A percentile compares a stretch with the other conserved stretches of the same genome.
These are phyloP conservation scores for Harpagus bidentatus DNA, from an alignment of 2,113 vertebrate species.

Conservation along the genomic window DNA sequence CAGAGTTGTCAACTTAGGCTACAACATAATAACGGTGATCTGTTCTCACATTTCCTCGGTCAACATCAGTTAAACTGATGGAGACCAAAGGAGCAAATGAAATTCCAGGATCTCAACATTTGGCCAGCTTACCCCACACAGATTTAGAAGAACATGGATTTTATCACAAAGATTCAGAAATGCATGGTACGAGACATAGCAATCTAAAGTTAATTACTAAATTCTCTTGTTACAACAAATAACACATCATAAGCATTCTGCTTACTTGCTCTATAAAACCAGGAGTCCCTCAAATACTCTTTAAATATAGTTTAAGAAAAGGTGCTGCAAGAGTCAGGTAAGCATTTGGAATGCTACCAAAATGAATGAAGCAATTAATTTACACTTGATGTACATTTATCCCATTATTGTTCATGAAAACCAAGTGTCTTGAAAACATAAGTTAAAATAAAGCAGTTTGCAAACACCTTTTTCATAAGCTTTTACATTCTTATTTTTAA, in stretches of 20 bases:
- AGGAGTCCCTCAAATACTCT: background rate
- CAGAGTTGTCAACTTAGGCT: background rate
- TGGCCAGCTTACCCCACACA: background rate
- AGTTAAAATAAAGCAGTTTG: background rate
- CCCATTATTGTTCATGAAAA: background rate
- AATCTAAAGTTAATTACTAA: background rate
- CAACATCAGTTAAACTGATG: background rate
- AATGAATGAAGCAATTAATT: background rate
- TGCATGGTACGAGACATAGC: background rate
- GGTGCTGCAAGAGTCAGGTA: background rate
- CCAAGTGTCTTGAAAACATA: background rate
- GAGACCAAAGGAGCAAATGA: background rate
- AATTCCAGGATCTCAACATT: background rate
- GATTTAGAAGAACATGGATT: background rate
- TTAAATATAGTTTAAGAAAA: background rate
- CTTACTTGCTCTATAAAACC: background rate
- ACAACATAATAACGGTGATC: background rate
- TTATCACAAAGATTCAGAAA: background rate
- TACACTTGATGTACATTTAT: background rate
- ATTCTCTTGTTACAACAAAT: background rate
- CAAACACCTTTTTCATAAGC: background rate
- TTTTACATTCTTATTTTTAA: background rate
- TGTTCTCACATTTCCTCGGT: background rate
- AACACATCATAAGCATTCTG: background rate
- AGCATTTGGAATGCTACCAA: background rate